Percentiles rank a stretch among this genome's conserved stretches.
Conservation (phyloP, 2,113 vertebrate species). For the Ciconia stormi region DNA sequence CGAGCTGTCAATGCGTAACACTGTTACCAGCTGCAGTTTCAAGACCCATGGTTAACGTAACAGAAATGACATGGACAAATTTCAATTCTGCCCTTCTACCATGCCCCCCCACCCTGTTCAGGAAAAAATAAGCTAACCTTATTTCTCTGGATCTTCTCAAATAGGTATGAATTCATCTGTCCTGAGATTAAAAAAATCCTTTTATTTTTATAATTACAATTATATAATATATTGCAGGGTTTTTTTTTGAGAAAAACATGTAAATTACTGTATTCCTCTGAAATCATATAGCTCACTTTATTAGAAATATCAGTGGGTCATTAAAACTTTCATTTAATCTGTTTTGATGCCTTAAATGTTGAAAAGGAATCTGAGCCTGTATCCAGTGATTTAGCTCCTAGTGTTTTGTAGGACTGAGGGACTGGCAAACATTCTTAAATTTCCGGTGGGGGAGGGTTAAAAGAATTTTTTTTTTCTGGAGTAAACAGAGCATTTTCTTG, state of each 20-base stretch:
- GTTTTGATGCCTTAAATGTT: not conserved
- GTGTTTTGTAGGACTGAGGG: not conserved
- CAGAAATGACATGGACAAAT: not conserved
- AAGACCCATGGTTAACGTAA: fast-evolving
- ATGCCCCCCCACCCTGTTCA: fast-evolving
- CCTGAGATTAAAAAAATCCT: not conserved
- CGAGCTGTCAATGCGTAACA: not conserved
- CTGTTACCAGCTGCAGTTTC: not conserved
- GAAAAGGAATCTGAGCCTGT: not conserved
- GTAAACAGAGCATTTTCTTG: not conserved
- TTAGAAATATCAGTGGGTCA: not conserved
- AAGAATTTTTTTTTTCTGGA: not conserved
- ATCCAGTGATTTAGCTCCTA: not conserved
- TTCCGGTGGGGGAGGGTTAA: not conserved
- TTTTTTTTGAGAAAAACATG: not conserved
- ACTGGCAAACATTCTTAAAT: not conserved
- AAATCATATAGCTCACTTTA: not conserved
- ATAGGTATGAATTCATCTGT: not conserved
- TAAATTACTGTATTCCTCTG: not conserved
- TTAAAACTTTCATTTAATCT: not conserved
- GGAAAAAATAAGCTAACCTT: not conserved
- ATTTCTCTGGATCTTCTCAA: not conserved
- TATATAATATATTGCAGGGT: not conserved
- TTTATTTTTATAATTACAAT: not conserved
- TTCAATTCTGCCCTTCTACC: not conserved